phyloP scores from a whole-genome alignment of 2,797 vertebrate genomes.

The Austrolebias charrua region DNA sequence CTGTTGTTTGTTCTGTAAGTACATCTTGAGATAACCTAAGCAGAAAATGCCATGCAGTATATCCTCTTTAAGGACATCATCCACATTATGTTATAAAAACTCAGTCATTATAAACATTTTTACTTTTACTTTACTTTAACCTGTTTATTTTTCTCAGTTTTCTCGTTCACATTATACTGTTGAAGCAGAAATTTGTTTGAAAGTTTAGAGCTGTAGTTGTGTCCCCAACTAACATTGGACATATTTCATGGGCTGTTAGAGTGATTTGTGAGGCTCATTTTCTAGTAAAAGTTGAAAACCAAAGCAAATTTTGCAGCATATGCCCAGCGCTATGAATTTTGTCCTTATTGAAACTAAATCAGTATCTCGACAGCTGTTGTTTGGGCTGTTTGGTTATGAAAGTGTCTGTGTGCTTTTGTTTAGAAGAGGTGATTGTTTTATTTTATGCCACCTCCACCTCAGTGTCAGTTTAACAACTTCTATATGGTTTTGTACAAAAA shows the following conservation, averaged over 20 bases:
- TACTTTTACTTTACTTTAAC: constrained; percentile 6
- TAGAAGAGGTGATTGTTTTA: constrained; percentile 11
- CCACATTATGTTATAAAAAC: neutral
- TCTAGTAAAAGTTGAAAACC: constrained; percentile 57
- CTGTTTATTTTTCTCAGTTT: constrained; percentile 9
- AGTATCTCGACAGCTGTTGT: constrained; percentile 64
- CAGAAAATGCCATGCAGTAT: neutral
- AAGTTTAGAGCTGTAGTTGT: constrained; percentile 26
- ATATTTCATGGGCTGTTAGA: constrained; percentile 41
- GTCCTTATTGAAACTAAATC: constrained; percentile 60
- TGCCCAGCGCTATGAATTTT: constrained; percentile 56
- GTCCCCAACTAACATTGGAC: constrained; percentile 39
- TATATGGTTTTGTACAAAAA: constrained; percentile 33
- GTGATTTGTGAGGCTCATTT: constrained; percentile 54
- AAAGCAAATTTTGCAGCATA: constrained; percentile 56
- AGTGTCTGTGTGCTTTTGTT: constrained; percentile 11
- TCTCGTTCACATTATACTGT: constrained; percentile 4
- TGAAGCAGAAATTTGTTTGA: constrained; percentile 20
- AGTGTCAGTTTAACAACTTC: constrained; percentile 43
- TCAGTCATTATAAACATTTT: neutral
- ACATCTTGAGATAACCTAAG: neutral
- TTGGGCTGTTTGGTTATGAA: constrained; percentile 53
- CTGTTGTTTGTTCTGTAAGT: neutral
- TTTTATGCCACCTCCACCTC: constrained; percentile 16
- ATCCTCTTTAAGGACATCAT: neutral